Evolutionary conservation across 2,113 vertebrate species (phyloP), one percentile per base, ranked within the genome.

Genomic region (Lagopus leucura): DNA sequence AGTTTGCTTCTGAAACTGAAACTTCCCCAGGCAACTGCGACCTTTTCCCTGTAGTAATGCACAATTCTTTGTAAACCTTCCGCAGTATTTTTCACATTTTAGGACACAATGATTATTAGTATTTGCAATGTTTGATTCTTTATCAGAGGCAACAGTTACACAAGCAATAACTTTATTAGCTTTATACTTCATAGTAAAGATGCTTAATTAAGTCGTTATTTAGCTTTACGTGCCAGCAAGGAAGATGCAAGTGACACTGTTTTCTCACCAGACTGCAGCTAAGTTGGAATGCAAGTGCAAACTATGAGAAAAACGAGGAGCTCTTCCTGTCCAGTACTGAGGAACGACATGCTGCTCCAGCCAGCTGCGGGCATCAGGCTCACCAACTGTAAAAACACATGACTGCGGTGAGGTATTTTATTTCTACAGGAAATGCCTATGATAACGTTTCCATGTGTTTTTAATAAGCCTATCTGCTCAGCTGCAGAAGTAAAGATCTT

Each of bases 231-330:
- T 30, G 8, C 25, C 42, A 74, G 21, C 24, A 61, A 78, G 45
- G 21, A 93, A 40, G 57, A 54, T 0, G 2, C 24, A 45, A 50
- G 34, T 16, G 27, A 54, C 9, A 14, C 3, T 89, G 36, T 72
- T 74, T 89, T 90, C 98, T 98, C 96, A 99, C 99, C 99, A 99
- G 76, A 99, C 97, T 78, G 99, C 98, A 85, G 99, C 98, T 82
- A 99, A 93, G 95, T 99, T 99, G 91, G 99, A 99, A 97, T 99
- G 99, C 63, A 99, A 97, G 93, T 99, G 99, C 47, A 99, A 96
- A 71, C 99, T 99, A 95, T 99, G 99, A 40, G 98, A 98, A 86
- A 99, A 98, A 27, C 98, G 98, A 25, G 98, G 96, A 28, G 97
- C 96, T 48, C 98, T 98, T 67, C 97, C 77, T 30, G 98, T 98